These are phyloP conservation scores for Lepus europaeus DNA, from an alignment of 2,113 vertebrate genomes.

Conservation along the genomic window DNA sequence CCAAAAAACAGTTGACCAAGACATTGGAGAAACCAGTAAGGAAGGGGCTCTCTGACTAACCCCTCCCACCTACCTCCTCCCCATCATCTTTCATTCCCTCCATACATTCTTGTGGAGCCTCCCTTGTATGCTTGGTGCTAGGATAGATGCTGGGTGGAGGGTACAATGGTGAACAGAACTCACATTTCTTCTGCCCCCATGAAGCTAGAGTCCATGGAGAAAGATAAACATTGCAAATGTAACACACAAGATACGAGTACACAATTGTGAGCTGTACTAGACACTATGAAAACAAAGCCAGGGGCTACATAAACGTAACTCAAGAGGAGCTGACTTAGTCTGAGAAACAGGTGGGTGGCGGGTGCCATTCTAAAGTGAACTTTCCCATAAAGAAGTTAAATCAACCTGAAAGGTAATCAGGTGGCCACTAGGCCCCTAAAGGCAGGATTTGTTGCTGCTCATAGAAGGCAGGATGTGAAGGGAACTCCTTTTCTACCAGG, in stretches of 20 bases:
- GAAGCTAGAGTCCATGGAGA: background rate
- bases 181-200: background rate
- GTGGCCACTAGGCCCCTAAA: too few species aligned
- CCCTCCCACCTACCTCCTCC: background rate
- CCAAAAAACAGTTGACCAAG: background rate
- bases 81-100: fast-evolving
- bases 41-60: background rate
- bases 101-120: background rate
- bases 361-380: background rate
- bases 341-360: background rate
- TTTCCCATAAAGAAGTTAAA: background rate
- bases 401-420: background rate
- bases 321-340: background rate
- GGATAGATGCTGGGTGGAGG: background rate
- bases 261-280: background rate
- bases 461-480: background rate
- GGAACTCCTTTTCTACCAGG: background rate
- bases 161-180: background rate
- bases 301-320: background rate
- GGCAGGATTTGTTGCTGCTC: background rate
- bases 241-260: background rate
- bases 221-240: background rate
- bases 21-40: background rate
- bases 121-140: background rate
- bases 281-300: background rate